Conservation (phyloP, 2,113 vertebrate species). For the Athene cunicularia region DNA sequence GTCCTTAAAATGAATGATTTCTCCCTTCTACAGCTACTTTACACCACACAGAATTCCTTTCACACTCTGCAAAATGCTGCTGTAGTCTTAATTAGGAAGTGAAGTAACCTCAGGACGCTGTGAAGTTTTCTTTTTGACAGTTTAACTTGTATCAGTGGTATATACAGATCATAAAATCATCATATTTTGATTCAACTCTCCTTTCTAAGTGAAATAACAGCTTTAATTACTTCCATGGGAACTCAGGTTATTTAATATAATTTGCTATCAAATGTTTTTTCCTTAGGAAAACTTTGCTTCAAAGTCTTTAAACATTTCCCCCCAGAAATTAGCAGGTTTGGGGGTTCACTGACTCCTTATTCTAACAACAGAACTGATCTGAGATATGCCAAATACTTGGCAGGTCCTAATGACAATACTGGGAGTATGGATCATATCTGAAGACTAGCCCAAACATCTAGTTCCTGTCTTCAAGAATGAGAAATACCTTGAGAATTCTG, state of each 20-base stretch:
- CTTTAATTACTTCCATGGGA: neutral
- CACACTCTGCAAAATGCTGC: neutral
- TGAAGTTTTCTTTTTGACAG: neutral
- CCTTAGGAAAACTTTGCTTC: neutral
- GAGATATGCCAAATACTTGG: neutral
- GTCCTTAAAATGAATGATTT: neutral
- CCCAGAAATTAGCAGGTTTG: neutral
- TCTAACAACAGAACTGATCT: neutral
- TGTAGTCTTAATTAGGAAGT: neutral
- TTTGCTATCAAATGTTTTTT: neutral
- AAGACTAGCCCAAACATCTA: conserved; percentile 27
- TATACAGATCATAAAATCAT: neutral
- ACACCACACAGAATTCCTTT: neutral
- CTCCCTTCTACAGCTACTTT: neutral
- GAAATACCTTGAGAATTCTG: conserved; percentile 60
- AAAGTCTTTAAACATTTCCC: neutral
- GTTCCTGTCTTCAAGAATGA: conserved; percentile 36
- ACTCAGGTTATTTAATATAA: neutral
- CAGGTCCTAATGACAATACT: neutral
- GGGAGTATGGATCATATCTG: neutral
- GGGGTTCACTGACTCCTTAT: neutral
- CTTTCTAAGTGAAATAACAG: neutral
- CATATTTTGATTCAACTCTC: neutral
- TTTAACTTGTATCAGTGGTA: neutral
- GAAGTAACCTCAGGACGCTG: neutral